These are phyloP conservation scores for Temnothorax longispinosus DNA, from an alignment of 1,140 invertebrate genomes.

Conservation along the genomic window DNA sequence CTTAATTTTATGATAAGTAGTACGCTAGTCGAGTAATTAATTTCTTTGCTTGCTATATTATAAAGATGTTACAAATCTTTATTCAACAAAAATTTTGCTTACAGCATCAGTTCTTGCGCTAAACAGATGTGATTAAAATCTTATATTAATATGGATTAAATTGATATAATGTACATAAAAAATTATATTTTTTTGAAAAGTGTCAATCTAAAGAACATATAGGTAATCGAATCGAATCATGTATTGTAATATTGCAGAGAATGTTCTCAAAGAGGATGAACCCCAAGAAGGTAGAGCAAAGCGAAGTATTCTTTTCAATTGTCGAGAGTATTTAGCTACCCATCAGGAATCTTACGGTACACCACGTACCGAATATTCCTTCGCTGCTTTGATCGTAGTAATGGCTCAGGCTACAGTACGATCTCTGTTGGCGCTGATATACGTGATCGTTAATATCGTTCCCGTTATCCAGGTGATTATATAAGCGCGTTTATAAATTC, in stretches of 20 bases:
- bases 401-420: conserved; percentile 79
- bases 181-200: neutral
- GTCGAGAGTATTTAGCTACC: conserved; percentile 75
- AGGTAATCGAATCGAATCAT: neutral
- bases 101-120: neutral
- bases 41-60: neutral
- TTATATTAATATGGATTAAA: neutral
- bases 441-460: conserved; percentile 77
- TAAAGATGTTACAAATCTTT: neutral
- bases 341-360: conserved; percentile 79
- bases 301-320: neutral
- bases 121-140: neutral
- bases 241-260: conserved; percentile 1
- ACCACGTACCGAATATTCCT: conserved; percentile 78
- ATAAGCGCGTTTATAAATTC: neutral
- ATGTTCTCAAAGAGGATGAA: conserved; percentile 3
- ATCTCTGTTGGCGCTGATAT: conserved; percentile 78
- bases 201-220: neutral
- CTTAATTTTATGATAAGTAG: neutral
- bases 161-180: neutral
- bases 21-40: neutral
- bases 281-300: neutral
- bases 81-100: neutral
- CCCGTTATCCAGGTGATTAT: conserved; percentile 79
- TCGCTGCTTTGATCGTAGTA: conserved; percentile 75